Evolutionary conservation across 2,113 vertebrate species (phyloP), one percentile per base, ranked within the genome.

Genomic region (Polypterus bichir): DNA sequence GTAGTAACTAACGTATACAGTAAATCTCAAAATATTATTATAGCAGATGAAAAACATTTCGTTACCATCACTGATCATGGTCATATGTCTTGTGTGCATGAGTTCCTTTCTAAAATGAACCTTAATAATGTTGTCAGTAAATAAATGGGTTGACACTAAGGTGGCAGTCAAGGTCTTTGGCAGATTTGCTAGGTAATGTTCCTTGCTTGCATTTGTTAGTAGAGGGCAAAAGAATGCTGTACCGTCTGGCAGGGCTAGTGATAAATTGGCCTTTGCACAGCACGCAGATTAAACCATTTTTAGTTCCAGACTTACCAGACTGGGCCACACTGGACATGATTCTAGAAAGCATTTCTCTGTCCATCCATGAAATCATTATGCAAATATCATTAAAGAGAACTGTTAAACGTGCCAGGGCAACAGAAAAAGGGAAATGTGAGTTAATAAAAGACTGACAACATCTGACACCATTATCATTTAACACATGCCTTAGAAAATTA

Each of bases 61-160:
- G n/a, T 45, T 58, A 7, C 56, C 56, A 45, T 44, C 56, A 58
- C 44, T 7, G 9, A 7, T 58, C 46, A 7, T 45, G 27, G 46
- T 58, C 56, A 58, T 58, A 58, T 27, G 44, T 58, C 56, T 58
- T 58, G 56, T 58, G 3, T 58, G 56, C 56, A 58, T 58, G 56
- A 58, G 44, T 8, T 6, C 56, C 56, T 58, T 44, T 58, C 46
- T 58, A 58, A 58, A 58, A 58, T 58, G 56, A 58, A 44, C 27
- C 56, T 45, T 58, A 58, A 58, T 45, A 45, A 58, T 58, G 56
- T 58, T 58, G 56, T 58, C 56, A 58, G 56, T 58, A 58, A 5
- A 45, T 58, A 58, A 58, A 58, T 58, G 56, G 56, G 56, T 7
- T 58, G 56, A 58, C 56, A 58, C 4, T 45, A 44, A 58, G 27